Evolutionary conservation across 2,888 invertebrate species (phyloP).

Genomic region (Podotricha telesiphe): DNA sequence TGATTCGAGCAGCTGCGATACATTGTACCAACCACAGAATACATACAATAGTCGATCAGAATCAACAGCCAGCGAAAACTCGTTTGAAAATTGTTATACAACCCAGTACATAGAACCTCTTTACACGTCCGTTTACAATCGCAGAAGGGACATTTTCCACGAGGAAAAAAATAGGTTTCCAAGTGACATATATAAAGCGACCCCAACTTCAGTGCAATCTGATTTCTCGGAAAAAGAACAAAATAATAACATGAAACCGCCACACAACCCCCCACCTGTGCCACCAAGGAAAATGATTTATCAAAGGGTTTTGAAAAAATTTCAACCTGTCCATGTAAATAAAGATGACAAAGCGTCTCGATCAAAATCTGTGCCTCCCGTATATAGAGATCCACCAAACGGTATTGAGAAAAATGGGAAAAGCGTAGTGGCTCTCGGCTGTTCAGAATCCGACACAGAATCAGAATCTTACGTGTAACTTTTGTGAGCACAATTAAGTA

Average conservation of each 20-base stretch:
- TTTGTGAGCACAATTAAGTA: constrained; percentile 40
- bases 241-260: constrained; percentile 71
- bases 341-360: constrained; percentile 81
- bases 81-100: constrained; percentile 74
- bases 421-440: constrained; percentile 72
- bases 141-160: constrained; percentile 73
- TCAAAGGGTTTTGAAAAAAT: constrained; percentile 82
- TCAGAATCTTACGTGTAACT: constrained; percentile 78
- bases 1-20: constrained; percentile 78
- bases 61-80: constrained; percentile 77
- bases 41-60: constrained; percentile 75
- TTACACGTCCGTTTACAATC: constrained; percentile 76
- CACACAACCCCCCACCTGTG: constrained; percentile 84
- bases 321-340: constrained; percentile 86
- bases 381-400: constrained; percentile 74
- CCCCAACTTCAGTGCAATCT: constrained; percentile 75
- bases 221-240: constrained; percentile 67
- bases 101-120: constrained; percentile 77
- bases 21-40: constrained; percentile 75
- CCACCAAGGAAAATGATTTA: constrained; percentile 83
- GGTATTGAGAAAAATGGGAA: constrained; percentile 64
- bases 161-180: constrained; percentile 73
- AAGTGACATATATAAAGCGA: constrained; percentile 79
- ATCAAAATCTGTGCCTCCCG: constrained; percentile 76
- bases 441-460: constrained; percentile 79